phyloP scores from a whole-genome alignment of 2,113 vertebrate genomes.

The Cryptomyrus ogoouensis region DNA sequence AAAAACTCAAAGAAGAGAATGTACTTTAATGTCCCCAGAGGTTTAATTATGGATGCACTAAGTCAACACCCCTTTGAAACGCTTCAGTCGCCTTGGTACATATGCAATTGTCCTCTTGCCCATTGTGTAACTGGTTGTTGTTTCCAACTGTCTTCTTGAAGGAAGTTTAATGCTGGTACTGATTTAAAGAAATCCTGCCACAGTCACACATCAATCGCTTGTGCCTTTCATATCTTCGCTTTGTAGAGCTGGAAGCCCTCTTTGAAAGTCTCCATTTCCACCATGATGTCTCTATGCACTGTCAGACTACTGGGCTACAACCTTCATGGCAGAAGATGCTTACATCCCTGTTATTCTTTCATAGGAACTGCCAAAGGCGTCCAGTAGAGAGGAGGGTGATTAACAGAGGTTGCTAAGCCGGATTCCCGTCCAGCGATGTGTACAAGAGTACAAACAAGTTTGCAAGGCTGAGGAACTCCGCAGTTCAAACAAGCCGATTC shows the following conservation, averaged over 20 bases:
- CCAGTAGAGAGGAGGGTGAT: not conserved
- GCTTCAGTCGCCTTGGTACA: not conserved
- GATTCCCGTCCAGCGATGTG: not conserved
- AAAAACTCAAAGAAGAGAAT: conserved; percentile 3
- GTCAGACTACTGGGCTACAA: not conserved
- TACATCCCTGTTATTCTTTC: not conserved
- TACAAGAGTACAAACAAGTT: not conserved
- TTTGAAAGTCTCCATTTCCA: not conserved
- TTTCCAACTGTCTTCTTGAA: conserved; percentile 5
- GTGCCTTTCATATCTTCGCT: not conserved
- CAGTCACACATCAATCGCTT: not conserved
- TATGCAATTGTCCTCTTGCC: not conserved
- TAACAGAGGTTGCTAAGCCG: not conserved
- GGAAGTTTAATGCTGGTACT: not conserved
- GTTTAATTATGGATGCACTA: not conserved
- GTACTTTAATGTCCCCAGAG: not conserved
- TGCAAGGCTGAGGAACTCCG: not conserved
- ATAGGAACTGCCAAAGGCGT: not conserved
- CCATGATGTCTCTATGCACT: not conserved
- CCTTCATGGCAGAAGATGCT: not conserved
- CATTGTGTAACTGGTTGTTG: not conserved
- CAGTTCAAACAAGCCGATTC: not conserved
- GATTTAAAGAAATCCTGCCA: not conserved
- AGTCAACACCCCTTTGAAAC: not conserved
- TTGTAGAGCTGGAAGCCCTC: not conserved